These are phyloP conservation scores for Drosophila suzukii DNA, from an alignment of 1,140 invertebrate species.

Conservation along the genomic window DNA sequence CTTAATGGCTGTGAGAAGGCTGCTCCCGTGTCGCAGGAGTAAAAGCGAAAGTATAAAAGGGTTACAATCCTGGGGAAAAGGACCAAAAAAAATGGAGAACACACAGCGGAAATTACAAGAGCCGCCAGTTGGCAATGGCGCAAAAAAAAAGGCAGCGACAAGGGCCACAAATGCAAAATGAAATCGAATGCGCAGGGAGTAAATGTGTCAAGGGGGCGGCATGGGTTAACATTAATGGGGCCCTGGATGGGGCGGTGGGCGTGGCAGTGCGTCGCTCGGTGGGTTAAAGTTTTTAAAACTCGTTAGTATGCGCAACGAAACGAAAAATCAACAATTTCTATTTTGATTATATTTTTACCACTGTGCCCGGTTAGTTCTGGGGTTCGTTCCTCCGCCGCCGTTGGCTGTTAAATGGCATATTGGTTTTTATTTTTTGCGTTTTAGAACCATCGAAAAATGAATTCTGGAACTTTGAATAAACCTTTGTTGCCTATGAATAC, in stretches of 20 bases:
- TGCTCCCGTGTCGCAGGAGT: slow-evolving; percentile 19
- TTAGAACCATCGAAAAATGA: not conserved
- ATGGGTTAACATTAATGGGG: slow-evolving; percentile 62
- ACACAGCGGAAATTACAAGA: slow-evolving; percentile 75
- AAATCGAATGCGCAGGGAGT: slow-evolving; percentile 66
- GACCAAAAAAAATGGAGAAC: slow-evolving; percentile 34
- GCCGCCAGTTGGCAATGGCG: slow-evolving; percentile 70
- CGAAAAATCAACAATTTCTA: slow-evolving; percentile 83
- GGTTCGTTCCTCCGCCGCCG: slow-evolving; percentile 7
- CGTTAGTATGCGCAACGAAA: slow-evolving; percentile 80
- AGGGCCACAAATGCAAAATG: slow-evolving; percentile 74
- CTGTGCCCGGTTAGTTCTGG: slow-evolving; percentile 35
- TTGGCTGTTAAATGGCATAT: slow-evolving; percentile 48
- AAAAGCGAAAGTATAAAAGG: slow-evolving; percentile 73
- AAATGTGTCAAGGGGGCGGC: slow-evolving; percentile 54
- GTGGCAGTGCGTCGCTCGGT: slow-evolving; percentile 29
- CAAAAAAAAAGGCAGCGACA: slow-evolving; percentile 27
- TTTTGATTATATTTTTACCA: slow-evolving; percentile 74
- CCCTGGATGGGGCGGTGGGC: slow-evolving; percentile 9
- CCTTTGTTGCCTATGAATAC: slow-evolving; percentile 3
- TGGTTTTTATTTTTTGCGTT: slow-evolving; percentile 1
- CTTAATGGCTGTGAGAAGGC: slow-evolving; percentile 63
- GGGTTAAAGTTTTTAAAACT: slow-evolving; percentile 69
- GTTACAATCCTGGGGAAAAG: slow-evolving; percentile 33
- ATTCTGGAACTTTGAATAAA: not conserved